Base-by-base conservation (phyloP, 2,113 vertebrate species). In the Equus przewalskii region DNA sequence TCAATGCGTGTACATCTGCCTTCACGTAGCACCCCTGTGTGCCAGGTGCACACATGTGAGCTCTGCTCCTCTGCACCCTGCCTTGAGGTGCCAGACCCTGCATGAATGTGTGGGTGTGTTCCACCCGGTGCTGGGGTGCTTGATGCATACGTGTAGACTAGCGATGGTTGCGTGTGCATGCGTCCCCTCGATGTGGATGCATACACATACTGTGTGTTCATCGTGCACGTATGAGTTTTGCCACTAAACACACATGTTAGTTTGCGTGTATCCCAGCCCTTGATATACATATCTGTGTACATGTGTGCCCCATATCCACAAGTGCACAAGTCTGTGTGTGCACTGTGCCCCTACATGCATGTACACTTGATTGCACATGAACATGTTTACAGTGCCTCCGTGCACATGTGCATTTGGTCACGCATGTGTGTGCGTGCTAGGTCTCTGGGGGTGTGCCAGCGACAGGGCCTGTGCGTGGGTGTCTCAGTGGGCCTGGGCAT, bases 271-370 rank as follows among this genome's bases (percentile, higher is more conserved):
- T 83, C 44, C 62, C 11, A 11, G 44, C 60, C 54, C 7, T 1
- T 1, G 8, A 64, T 51, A 6, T 10, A 14, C 4, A 0, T 6
- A 4, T 33, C 19, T 30, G 21, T 80, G 49, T 5, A 13, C 2
- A 6, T 9, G 3, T 24, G 62, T 83, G 28, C 24, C 36, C 30
- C 3, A 5, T 10, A 1, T 30, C 26, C 13, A 3, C 3, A 8
- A n/a, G n/a, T 30, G 6, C n/a, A 62, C 73, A 21, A 0, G 4
- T 56, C 18, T 67, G 24, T 18, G 28, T 56, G 76, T 26, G 24
- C 4, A 1, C 30, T 9, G 26, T 49, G 33, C 14, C 3, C 0
- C 19, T 24, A 14, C 4, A 0, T 44, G 24, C 36, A 7, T 7
- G n/a, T 15, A 13, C 58, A 3, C 36, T 18, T 84, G 92, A 51